These are phyloP conservation scores for Nansenia antarctica DNA, from an alignment of 2,113 vertebrate genomes.

Conservation along the genomic window DNA sequence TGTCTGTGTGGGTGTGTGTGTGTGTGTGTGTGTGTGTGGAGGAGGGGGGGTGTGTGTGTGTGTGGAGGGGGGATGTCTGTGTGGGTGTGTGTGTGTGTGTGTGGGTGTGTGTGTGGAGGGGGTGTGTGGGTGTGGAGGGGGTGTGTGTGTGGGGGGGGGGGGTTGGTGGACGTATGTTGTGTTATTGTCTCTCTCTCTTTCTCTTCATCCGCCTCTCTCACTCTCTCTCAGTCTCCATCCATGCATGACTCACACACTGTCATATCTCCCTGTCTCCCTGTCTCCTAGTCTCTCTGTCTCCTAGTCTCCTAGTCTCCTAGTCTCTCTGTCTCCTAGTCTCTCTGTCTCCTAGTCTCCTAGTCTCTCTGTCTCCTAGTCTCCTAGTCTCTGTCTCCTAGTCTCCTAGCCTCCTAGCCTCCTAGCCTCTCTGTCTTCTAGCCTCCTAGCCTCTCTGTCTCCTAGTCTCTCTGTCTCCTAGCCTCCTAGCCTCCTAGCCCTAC, in stretches of 20 bases:
- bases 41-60: not conserved
- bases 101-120: not conserved
- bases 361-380: too few relatives aligned
- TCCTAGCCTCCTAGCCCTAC: too few relatives aligned
- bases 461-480: too few relatives aligned
- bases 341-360: not conserved
- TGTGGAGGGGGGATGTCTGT: not conserved
- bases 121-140: not conserved
- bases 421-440: too few relatives aligned
- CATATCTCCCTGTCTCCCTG: not conserved
- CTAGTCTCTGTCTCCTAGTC: too few relatives aligned
- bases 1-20: too few relatives aligned
- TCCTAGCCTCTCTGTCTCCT: too few relatives aligned
- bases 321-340: not conserved
- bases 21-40: too few relatives aligned
- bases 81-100: too few relatives aligned
- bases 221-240: not conserved
- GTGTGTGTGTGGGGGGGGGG: not conserved
- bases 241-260: not conserved
- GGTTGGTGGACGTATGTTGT: not conserved
- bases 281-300: not conserved
- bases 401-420: too few relatives aligned
- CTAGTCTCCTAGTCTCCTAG: not conserved
- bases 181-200: not conserved
- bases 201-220: not conserved